A percentile compares a stretch with the other conserved stretches of the same genome.
phyloP scores from a whole-genome alignment of 2,797 vertebrate genomes.

The Dendrocincla tyrannina region DNA sequence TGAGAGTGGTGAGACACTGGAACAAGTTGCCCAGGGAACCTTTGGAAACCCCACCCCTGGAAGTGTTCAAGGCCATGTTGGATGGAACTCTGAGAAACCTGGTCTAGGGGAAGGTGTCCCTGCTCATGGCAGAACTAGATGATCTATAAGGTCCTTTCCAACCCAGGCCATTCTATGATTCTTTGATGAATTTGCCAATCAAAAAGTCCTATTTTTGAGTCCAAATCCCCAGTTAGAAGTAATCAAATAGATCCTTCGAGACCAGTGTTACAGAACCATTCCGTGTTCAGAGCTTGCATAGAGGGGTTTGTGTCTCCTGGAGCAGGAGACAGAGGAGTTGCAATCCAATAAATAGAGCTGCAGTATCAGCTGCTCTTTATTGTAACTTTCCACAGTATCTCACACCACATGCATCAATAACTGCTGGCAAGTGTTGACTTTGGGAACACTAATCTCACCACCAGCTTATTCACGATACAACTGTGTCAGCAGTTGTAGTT shows the following conservation, averaged over 20 bases:
- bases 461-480: not conserved
- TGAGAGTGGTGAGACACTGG: not conserved
- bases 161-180: not conserved
- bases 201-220: not conserved
- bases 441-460: not conserved
- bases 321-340: not conserved
- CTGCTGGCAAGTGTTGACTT: slow-evolving; percentile 10
- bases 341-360: not conserved
- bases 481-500: not conserved
- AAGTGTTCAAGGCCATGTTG: not conserved
- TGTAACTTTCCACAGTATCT: not conserved
- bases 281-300: not conserved
- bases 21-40: not conserved
- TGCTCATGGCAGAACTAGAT: not conserved
- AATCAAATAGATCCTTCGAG: not conserved
- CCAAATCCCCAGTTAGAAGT: not conserved
- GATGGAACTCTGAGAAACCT: not conserved
- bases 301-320: not conserved
- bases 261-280: not conserved
- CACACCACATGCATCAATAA: not conserved
- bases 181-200: not conserved
- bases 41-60: not conserved
- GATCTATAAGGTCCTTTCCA: not conserved
- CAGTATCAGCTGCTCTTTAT: not conserved
- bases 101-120: not conserved